phyloP scores from a whole-genome alignment of 2,113 vertebrate species.

The Oxyruncus cristatus region DNA sequence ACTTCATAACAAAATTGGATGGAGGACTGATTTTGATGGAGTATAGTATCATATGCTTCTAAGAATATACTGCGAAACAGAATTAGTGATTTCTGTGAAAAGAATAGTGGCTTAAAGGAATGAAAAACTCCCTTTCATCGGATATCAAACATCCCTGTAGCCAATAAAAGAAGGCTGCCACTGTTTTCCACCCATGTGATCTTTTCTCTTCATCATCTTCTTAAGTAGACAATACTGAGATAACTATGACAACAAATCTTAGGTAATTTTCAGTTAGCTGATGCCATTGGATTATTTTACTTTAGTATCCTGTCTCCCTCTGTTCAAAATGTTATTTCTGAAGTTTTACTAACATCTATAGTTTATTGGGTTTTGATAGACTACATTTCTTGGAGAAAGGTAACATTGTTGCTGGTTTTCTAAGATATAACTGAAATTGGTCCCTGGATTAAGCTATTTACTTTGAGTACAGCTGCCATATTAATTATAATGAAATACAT shows the following conservation, averaged over 20 bases:
- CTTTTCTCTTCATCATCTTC: neutral
- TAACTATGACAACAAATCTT: neutral
- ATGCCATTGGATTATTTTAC: neutral
- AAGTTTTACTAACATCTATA: neutral
- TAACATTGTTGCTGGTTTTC: neutral
- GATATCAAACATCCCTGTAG: neutral
- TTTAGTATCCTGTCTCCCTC: neutral
- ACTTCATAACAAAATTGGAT: neutral
- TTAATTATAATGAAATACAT: neutral
- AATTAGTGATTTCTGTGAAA: neutral
- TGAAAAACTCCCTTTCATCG: neutral
- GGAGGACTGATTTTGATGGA: neutral
- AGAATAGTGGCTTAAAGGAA: neutral
- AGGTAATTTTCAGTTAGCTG: neutral
- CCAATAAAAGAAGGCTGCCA: neutral
- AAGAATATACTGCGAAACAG: neutral
- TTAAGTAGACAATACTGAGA: neutral
- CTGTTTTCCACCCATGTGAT: neutral
- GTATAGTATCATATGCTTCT: neutral
- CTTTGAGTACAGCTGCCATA: neutral
- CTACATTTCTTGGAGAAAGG: neutral
- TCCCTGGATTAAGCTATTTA: neutral
- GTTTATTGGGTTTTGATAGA: neutral
- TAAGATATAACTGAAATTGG: neutral
- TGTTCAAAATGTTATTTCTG: neutral